Conservation (phyloP, 2,797 vertebrate genomes). For the Rhinichthys osculus region DNA sequence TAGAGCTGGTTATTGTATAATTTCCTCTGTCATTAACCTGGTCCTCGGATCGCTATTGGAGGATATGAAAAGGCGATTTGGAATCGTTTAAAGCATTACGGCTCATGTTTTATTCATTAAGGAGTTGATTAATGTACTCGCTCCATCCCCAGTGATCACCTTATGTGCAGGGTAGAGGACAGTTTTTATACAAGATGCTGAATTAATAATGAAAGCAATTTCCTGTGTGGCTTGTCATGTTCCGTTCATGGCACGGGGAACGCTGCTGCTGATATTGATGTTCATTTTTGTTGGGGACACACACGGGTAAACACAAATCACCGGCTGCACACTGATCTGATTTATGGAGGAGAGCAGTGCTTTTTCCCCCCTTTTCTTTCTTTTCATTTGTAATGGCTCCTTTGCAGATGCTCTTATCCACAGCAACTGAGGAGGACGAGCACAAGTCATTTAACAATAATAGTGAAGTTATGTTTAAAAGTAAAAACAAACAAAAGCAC, state of each 20-base stretch:
- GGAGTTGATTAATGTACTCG: slow-evolving; percentile 50
- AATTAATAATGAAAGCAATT: slow-evolving; percentile 51
- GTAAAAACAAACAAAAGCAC: background rate
- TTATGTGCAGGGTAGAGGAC: slow-evolving; percentile 50
- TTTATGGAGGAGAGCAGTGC: background rate
- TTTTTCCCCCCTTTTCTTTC: no score
- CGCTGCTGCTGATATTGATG: slow-evolving; percentile 22
- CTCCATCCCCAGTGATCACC: slow-evolving; percentile 50
- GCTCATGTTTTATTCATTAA: slow-evolving; percentile 54
- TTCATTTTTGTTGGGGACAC: slow-evolving; percentile 42
- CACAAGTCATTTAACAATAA: no score
- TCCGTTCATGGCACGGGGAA: background rate
- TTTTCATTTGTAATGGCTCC: background rate
- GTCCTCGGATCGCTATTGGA: slow-evolving; percentile 32
- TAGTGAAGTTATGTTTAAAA: background rate
- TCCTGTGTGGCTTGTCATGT: slow-evolving; percentile 44
- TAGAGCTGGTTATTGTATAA: slow-evolving; percentile 27
- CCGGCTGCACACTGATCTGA: slow-evolving; percentile 16
- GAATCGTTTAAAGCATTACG: slow-evolving; percentile 49
- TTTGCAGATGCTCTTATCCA: background rate
- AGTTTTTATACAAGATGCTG: slow-evolving; percentile 43
- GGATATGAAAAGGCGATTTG: slow-evolving; percentile 47
- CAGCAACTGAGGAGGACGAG: background rate
- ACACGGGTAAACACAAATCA: slow-evolving; percentile 34
- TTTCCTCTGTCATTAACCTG: slow-evolving; percentile 42